These are phyloP conservation scores for Dendrolimus pini DNA, from an alignment of 2,888 invertebrate genomes.

Conservation along the genomic window DNA sequence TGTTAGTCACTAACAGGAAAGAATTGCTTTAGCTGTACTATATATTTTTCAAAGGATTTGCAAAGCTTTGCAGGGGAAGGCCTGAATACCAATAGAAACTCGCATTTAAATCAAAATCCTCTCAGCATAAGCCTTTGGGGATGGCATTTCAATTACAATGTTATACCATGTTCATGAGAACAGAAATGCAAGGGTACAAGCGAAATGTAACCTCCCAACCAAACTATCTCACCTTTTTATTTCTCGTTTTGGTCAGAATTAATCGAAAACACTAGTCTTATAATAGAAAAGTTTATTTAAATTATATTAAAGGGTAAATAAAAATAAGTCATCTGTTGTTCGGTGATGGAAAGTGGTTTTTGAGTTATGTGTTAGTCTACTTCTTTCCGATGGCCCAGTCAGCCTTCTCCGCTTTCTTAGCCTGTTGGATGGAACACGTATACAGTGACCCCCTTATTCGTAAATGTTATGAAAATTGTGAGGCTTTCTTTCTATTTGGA, in stretches of 20 bases:
- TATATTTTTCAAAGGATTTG: conserved; percentile 28
- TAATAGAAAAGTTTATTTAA: conserved; percentile 50
- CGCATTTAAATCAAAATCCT: conserved; percentile 20
- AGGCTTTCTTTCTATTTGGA: neutral
- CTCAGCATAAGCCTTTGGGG: conserved; percentile 31
- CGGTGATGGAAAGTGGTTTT: conserved; percentile 29
- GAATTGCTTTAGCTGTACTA: conserved; percentile 24
- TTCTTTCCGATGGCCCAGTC: conserved; percentile 82
- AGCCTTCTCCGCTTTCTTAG: conserved; percentile 86
- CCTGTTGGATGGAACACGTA: conserved; percentile 78
- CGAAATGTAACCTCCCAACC: conserved; percentile 32
- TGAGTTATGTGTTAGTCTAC: conserved; percentile 48
- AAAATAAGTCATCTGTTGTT: conserved; percentile 42
- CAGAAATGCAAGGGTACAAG: conserved; percentile 34
- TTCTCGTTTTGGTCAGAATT: conserved; percentile 12
- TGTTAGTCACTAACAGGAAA: conserved; percentile 35
- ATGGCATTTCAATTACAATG: conserved; percentile 20
- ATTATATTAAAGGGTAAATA: conserved; percentile 45
- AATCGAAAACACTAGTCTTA: conserved; percentile 32
- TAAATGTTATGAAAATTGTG: neutral
- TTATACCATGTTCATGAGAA: conserved; percentile 17
- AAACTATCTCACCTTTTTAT: conserved; percentile 58
- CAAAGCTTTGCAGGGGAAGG: conserved; percentile 39
- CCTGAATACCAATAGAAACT: conserved; percentile 25
- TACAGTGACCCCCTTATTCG: conserved; percentile 7